Base-by-base conservation (phyloP, 2,888 invertebrate species). In the Arenicola marina region DNA sequence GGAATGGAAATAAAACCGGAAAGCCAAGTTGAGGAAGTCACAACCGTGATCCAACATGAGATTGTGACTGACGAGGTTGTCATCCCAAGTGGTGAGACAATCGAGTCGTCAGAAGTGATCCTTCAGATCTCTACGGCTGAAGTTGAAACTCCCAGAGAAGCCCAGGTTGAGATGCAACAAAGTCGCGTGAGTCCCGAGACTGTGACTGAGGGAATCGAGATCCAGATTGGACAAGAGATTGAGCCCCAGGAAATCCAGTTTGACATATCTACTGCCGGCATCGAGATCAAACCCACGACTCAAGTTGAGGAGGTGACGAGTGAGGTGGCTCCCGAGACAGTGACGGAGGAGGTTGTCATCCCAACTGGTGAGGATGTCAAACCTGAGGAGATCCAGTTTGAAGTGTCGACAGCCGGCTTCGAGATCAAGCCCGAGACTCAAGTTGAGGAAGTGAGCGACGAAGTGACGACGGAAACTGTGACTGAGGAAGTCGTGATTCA, bases 351-450 rank as follows among this genome's bases (percentile, higher is more conserved):
- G 28, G 28, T 59, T 24, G 54, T 59, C 24, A n/a, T 59, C n/a
- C 53, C 26, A 24, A n/a, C 57, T 0, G 53, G 31, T 24, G 11
- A 61, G 24, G 61, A 61, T 58, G 28, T 61, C 4, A 33, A 57
- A 54, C 57, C 62, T 2, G n/a, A 34, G 24, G 61, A 63, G 56
- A 55, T 66, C 33, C 31, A 51, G 21, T 28, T 64, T 58, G 61
- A 64, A 55, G 46, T 64, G 24, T 54, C 61, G 4, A 58, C 59
- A n/a, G 61, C 61, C 24, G 59, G 55, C 2, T 38, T 56, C 4
- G 43, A 33, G 45, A 26, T 45, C n/a, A 56, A 38, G 21, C 46
- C 24, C 26, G 67, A 54, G 34, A 66, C 65, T 31, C 59, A 53
- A 24, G 51, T 63, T 7, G 46, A n/a, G 18, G 32, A 61, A 18